A percentile compares a stretch with the other conserved stretches of the same genome.
phyloP scores from a whole-genome alignment of 2,888 invertebrate species.

The Eupithecia abbreviata region DNA sequence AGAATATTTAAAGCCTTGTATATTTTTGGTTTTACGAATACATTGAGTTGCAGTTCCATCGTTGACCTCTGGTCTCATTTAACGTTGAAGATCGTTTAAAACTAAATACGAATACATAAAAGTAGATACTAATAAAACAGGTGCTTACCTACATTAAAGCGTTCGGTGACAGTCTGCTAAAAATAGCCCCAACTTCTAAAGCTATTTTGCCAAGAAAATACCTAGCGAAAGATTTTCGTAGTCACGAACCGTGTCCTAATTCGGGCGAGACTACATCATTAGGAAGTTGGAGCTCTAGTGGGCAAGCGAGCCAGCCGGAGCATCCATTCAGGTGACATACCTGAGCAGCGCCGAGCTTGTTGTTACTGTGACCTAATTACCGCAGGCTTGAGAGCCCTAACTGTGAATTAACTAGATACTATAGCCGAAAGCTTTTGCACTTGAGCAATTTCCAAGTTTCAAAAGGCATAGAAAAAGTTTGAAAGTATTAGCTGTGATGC shows the following conservation, averaged over 20 bases:
- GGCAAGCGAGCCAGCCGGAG: slow-evolving; percentile 37
- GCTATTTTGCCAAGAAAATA: slow-evolving; percentile 20
- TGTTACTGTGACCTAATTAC: slow-evolving; percentile 37
- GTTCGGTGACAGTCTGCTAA: not conserved
- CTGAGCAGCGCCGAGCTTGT: slow-evolving; percentile 23
- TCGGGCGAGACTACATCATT: slow-evolving; percentile 42
- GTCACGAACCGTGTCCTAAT: slow-evolving; percentile 37
- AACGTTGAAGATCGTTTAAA: not conserved
- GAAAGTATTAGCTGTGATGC: not conserved
- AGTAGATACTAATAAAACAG: not conserved
- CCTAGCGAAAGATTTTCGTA: slow-evolving; percentile 24
- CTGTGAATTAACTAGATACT: slow-evolving; percentile 18
- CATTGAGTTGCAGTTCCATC: not conserved
- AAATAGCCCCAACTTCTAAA: not conserved
- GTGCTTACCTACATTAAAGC: not conserved
- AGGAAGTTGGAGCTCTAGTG: slow-evolving; percentile 40
- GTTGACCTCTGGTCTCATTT: not conserved
- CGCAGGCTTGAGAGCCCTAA: slow-evolving; percentile 17
- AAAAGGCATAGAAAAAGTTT: not conserved
- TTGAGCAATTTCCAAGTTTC: not conserved
- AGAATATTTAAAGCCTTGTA: not conserved
- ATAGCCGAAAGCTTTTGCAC: not conserved
- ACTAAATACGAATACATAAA: not conserved
- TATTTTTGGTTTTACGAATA: not conserved
- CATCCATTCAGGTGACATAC: slow-evolving; percentile 39